These are phyloP conservation scores for Mesopsocus fuscifrons DNA, from an alignment of 2,888 invertebrate genomes.

Conservation along the genomic window DNA sequence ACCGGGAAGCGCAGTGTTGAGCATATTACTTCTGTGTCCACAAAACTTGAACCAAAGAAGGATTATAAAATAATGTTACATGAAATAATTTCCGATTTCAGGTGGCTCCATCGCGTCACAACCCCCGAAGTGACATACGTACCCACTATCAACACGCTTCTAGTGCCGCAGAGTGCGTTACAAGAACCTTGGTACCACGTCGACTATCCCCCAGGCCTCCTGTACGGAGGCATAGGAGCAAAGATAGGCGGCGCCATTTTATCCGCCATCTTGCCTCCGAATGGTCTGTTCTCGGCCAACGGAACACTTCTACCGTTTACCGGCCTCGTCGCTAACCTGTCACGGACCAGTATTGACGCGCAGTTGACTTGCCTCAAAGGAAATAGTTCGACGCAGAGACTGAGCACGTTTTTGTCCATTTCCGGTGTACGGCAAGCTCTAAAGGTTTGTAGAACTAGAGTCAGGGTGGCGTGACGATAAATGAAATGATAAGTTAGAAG, in stretches of 20 bases:
- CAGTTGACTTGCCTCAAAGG: conserved; percentile 19
- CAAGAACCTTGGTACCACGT: conserved; percentile 26
- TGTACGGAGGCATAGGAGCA: conserved; percentile 30
- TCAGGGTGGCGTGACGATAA: background rate
- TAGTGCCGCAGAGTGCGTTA: conserved; percentile 28
- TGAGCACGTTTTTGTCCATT: conserved; percentile 22
- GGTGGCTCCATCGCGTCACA: conserved; percentile 19
- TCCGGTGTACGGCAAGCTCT: conserved; percentile 23
- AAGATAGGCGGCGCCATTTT: conserved; percentile 29
- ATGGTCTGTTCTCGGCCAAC: conserved; percentile 23
- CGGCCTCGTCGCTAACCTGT: conserved; percentile 24
- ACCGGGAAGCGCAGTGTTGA: too few relatives aligned
- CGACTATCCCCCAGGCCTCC: conserved; percentile 27
- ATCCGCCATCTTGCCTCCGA: conserved; percentile 27
- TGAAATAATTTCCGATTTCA: too few relatives aligned
- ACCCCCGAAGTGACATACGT: conserved; percentile 23
- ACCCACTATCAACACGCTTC: conserved; percentile 27
- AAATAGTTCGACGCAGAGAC: conserved; percentile 21
- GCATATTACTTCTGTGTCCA: too few relatives aligned
- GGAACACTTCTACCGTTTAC: conserved; percentile 25
- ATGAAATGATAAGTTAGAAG: background rate
- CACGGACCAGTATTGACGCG: conserved; percentile 17
- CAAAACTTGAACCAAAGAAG: too few relatives aligned
- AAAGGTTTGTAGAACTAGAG: conserved; percentile 21
- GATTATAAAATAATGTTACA: too few relatives aligned